Evolutionary conservation across 2,888 invertebrate species (phyloP).

Genomic region (Oxytorus armatus): DNA sequence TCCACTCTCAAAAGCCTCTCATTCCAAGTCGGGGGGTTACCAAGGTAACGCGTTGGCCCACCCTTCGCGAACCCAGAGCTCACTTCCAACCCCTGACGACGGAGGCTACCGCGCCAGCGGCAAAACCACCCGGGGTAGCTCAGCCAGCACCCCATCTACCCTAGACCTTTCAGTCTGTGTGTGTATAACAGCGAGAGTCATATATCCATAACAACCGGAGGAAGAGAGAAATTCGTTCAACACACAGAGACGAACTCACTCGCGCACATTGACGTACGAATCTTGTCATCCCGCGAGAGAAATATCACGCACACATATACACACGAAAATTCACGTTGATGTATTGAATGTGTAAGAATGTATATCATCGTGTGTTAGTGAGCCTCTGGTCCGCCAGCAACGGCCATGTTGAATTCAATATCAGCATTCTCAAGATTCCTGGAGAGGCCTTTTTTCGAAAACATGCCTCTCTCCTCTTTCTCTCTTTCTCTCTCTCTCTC

Average conservation of each 20-base stretch:
- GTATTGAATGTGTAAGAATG: slow-evolving; percentile 62
- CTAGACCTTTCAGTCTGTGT: slow-evolving; percentile 27
- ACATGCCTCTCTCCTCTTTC: slow-evolving; percentile 13
- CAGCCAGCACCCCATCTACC: slow-evolving; percentile 67
- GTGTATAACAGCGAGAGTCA: slow-evolving; percentile 21
- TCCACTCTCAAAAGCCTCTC: slow-evolving; percentile 72
- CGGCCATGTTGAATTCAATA: slow-evolving; percentile 85
- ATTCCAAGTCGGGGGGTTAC: slow-evolving; percentile 66
- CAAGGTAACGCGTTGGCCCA: slow-evolving; percentile 82
- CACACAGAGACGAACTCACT: slow-evolving; percentile 45
- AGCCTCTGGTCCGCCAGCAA: slow-evolving; percentile 73
- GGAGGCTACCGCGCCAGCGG: slow-evolving; percentile 67
- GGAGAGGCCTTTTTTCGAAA: slow-evolving; percentile 72
- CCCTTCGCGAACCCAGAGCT: slow-evolving; percentile 76
- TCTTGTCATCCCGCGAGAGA: slow-evolving; percentile 49
- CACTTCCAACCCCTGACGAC: slow-evolving; percentile 68
- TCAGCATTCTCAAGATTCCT: slow-evolving; percentile 82
- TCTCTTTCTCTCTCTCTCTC: slow-evolving; percentile 10
- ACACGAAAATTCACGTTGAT: slow-evolving; percentile 43
- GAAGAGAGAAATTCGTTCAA: slow-evolving; percentile 45
- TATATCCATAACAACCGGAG: slow-evolving; percentile 33
- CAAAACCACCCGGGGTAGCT: slow-evolving; percentile 73
- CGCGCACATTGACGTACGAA: slow-evolving; percentile 68
- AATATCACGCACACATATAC: too few relatives aligned
- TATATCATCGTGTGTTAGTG: slow-evolving; percentile 50